phyloP scores from a whole-genome alignment of 2,797 vertebrate species.

The Muraenolepis orangiensis region DNA sequence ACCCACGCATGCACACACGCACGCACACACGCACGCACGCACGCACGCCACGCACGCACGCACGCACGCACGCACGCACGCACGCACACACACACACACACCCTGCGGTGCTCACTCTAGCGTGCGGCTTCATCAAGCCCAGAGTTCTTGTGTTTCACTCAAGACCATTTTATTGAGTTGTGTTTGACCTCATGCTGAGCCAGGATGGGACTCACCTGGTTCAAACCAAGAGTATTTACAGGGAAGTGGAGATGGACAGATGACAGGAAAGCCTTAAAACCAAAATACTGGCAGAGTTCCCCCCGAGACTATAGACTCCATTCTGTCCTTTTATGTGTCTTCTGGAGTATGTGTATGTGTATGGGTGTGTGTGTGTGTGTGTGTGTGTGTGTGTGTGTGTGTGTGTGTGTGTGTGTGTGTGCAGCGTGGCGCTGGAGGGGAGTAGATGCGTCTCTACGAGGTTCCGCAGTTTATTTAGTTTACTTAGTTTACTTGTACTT shows the following conservation, averaged over 20 bases:
- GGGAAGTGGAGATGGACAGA: slow-evolving; percentile 44
- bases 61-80: too few relatives aligned
- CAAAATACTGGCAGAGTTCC: slow-evolving; percentile 21
- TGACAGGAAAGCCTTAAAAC: slow-evolving; percentile 34
- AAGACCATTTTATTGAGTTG: slow-evolving; percentile 2
- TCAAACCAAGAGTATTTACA: slow-evolving; percentile 55
- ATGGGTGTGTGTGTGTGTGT: slow-evolving; percentile 3
- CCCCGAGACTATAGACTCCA: slow-evolving; percentile 35
- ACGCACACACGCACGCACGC: too few relatives aligned
- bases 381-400: slow-evolving; percentile 7
- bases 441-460: too few relatives aligned
- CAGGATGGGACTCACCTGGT: slow-evolving; percentile 30
- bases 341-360: background rate
- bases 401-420: slow-evolving; percentile 13
- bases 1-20: too few relatives aligned
- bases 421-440: too few relatives aligned
- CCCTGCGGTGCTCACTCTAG: background rate
- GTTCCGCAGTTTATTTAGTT: too few relatives aligned
- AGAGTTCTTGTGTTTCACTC: slow-evolving; percentile 35
- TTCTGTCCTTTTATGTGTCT: slow-evolving; percentile 42
- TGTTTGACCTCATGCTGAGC: slow-evolving; percentile 24
- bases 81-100: background rate
- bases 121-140: slow-evolving; percentile 7
- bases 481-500: too few relatives aligned
- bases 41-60: background rate